Evolutionary conservation across 2,113 vertebrate species (phyloP), one percentile per base, ranked within the genome.

Genomic region (Dasyurus viverrinus): DNA sequence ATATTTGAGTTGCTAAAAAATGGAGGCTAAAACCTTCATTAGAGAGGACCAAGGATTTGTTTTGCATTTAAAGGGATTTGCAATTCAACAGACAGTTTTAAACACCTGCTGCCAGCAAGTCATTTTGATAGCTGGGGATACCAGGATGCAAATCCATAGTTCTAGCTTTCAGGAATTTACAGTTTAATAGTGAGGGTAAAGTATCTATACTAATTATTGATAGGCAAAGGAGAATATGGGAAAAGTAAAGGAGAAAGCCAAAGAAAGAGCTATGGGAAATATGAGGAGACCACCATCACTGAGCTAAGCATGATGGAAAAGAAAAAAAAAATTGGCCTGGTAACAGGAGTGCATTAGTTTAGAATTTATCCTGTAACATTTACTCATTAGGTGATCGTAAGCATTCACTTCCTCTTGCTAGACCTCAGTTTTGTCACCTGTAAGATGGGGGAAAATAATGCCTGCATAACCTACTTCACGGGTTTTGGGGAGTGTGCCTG

Each of bases 1-100:
- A 91, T 53, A 91, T 91, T 91, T 91, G 46, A 6, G 84, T 48
- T 30, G 42, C 9, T 2, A 48, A 91, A 96, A 96, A 53, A 10
- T 53, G 92, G 22, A 90, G 94, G 91, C 7, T 19, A 92, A 92
- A 95, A 93, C 68, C 9, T 55, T 90, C n/a, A 42, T 42, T 89
- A 30, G 95, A 93, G 2, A 91, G 90, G 30, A 2, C 3, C 36
- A 89, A 25, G 0, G 0, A 92, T 95, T 95, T 53, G n/a, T 30
- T 19, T 68, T n/a, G 19, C n/a, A 42, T 42, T 84, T 84, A 42
- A 84, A 84, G 6, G 0, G 16, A 42, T 84, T n/a, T 42, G n/a
- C n/a, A 84, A 84, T 84, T 84, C 68, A 84, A 84, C 68, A 23
- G 60, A 84, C n/a, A 84, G 68, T 84, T 84, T 84, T 10, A 42